Conservation (phyloP, 2,888 invertebrate species). For the Mactromeris polynyma region DNA sequence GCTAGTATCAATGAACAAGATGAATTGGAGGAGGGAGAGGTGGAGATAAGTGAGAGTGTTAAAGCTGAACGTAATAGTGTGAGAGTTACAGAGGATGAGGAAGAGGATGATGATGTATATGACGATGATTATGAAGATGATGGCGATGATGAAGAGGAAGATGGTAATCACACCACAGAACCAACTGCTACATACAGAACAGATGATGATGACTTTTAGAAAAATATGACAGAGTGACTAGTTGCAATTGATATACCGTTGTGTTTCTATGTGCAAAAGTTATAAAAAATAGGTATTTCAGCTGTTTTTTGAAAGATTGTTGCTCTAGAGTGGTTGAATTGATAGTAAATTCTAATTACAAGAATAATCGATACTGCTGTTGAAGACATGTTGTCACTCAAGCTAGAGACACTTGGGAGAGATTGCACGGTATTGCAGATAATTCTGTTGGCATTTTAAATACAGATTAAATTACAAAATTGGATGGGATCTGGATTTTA, state of each 20-base stretch:
- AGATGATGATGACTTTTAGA: conserved; percentile 62
- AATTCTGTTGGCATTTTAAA: no score
- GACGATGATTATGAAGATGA: conserved; percentile 61
- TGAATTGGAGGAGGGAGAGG: conserved; percentile 60
- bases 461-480: no score
- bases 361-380: no score
- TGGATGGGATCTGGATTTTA: no score
- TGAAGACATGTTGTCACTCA: no score
- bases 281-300: neutral
- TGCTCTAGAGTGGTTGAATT: no score
- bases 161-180: conserved; percentile 55
- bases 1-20: conserved; percentile 73
- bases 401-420: no score
- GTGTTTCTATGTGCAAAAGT: neutral
- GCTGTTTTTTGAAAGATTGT: neutral
- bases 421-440: no score
- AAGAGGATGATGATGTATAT: conserved; percentile 52
- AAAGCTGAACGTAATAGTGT: conserved; percentile 20
- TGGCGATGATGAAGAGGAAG: conserved; percentile 64
- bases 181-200: conserved; percentile 65
- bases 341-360: no score
- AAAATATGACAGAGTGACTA: neutral
- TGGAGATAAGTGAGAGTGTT: conserved; percentile 7
- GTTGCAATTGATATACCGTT: neutral
- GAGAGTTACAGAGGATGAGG: conserved; percentile 36